A percentile compares a stretch with the other conserved stretches of the same genome.
These are phyloP conservation scores for Cygnus buccinator DNA, from an alignment of 2,113 vertebrate species.

Conservation along the genomic window DNA sequence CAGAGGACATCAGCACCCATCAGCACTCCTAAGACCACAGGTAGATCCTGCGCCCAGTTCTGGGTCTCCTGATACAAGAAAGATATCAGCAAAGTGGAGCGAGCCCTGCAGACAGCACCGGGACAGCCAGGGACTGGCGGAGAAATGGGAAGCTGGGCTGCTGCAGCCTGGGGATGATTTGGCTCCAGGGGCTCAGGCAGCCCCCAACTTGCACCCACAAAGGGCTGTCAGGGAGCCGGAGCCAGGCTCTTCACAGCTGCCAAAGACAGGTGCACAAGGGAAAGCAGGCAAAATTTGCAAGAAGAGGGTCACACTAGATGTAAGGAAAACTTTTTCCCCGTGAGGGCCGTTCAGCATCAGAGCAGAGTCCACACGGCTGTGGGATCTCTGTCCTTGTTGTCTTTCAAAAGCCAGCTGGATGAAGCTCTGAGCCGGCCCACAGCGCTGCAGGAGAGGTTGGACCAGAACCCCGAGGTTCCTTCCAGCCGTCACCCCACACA, in stretches of 20 bases:
- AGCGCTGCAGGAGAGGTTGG: accelerated
- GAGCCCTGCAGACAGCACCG: background rate
- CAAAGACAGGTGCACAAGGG: background rate
- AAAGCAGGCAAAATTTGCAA: accelerated
- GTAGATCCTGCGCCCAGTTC: background rate
- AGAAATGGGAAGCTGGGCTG: accelerated
- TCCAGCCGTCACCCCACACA: background rate
- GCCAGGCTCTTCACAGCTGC: background rate
- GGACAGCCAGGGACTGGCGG: accelerated
- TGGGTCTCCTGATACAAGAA: background rate
- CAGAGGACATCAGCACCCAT: background rate
- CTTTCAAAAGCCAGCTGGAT: background rate
- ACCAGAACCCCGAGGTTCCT: background rate
- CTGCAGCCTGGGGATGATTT: background rate
- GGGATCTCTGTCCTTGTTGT: background rate
- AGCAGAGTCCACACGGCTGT: background rate
- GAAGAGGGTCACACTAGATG: accelerated
- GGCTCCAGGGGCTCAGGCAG: background rate
- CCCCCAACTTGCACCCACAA: background rate
- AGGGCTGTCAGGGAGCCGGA: background rate
- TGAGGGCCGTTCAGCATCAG: background rate
- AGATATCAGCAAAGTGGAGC: no score
- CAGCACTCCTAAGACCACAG: background rate
- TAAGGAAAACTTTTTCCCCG: background rate
- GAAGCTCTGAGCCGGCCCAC: background rate